Base-by-base conservation (phyloP, 30 jellyfish, hydroid and myxozoan genomes). In the Pseudorhiza aurosa region DNA sequence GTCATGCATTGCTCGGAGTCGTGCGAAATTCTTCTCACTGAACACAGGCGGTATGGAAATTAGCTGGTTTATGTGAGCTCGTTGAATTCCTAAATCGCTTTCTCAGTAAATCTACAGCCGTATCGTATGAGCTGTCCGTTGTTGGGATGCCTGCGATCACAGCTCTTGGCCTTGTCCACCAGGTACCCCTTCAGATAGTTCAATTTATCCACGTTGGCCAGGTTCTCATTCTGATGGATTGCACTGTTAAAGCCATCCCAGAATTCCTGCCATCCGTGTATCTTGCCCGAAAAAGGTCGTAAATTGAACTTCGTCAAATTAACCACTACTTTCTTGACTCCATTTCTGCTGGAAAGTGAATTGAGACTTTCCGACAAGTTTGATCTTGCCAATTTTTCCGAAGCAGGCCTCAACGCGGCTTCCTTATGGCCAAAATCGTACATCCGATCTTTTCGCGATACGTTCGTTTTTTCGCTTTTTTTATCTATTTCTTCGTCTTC, bases 241-340 rank as follows among this genome's bases (percentile, higher is more conserved):
- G n/a, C n/a, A n/a, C n/a, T n/a, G n/a, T n/a, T n/a, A n/a, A n/a
- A n/a, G n/a, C n/a, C n/a, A n/a, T n/a, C 74, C 74, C 74, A 58
- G n/a, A 58, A 58, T 15, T 58, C 74, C 56, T 58, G 74, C 74
- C 74, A 58, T 42, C 27, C 74, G 27, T 58, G 74, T 2, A 58
- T 58, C 18, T 19, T 7, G 2, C 74, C 74, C 14, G 46, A 27
- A 58, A 58, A 58, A 25, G 43, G 17, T 31, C 5, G 4, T 58
- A 58, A 58, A 31, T 25, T 31, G 11, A 58, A 58, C 47, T 58
- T 58, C 18, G 74, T 25, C n/a, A 49, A 29, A 29, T 49, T 49
- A 4, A 14, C 63, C n/a, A n/a, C n/a, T n/a, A n/a, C n/a, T n/a
- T n/a, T n/a, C n/a, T n/a, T n/a, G n/a, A n/a, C n/a, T n/a, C n/a